Evolutionary conservation across 2,797 vertebrate genomes (phyloP).

Genomic region (Crocodylus rhombifer): DNA sequence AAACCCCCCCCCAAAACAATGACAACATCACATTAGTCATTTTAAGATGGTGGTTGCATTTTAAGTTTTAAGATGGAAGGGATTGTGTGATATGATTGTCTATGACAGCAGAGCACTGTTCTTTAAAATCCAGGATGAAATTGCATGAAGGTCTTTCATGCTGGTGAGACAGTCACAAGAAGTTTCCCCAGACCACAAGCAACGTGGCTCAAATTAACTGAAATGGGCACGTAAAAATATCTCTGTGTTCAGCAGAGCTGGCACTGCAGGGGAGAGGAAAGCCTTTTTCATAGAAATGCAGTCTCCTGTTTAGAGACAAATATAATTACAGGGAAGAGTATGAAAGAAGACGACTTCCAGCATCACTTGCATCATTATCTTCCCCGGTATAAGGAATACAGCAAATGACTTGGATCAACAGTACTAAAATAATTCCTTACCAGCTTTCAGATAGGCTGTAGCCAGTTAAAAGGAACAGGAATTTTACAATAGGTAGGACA

Average conservation of each 20-base stretch:
- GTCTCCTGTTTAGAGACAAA: not conserved
- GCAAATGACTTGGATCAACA: not conserved
- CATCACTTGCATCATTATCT: not conserved
- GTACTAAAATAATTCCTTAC: not conserved
- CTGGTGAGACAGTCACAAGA: not conserved
- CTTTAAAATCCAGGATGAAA: not conserved
- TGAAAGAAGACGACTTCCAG: not conserved
- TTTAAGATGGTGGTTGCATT: no score
- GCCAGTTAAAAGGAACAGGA: not conserved
- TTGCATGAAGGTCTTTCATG: not conserved
- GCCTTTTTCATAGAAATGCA: not conserved
- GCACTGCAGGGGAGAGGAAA: fast-evolving
- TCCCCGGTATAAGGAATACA: not conserved
- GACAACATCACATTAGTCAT: no score
- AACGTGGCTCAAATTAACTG: not conserved
- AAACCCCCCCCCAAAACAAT: no score
- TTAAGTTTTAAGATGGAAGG: no score
- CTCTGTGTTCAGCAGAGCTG: not conserved
- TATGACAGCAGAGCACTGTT: no score
- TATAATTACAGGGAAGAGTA: fast-evolving
- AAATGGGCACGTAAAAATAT: not conserved
- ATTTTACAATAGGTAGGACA: not conserved
- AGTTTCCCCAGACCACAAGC: not conserved
- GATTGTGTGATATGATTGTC: no score
- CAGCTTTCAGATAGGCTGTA: not conserved